Percentiles rank a stretch among this genome's conserved stretches.
These are phyloP conservation scores for Aurelia aurita DNA, from an alignment of 30 jellyfish, hydroid and myxozoan genomes.

Conservation along the genomic window DNA sequence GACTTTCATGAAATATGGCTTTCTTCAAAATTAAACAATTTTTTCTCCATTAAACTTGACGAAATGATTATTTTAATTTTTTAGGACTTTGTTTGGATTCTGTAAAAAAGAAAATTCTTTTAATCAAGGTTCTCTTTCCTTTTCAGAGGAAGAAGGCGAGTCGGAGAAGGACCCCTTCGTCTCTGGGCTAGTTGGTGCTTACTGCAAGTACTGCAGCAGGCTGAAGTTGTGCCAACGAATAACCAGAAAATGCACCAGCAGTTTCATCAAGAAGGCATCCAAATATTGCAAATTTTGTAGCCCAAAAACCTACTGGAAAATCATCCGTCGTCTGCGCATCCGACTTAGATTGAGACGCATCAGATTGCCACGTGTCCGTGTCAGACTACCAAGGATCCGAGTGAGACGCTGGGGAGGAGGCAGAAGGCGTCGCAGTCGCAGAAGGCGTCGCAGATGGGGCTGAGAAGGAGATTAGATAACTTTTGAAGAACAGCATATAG, in stretches of 20 bases:
- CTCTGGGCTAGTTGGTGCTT: conserved; percentile 9
- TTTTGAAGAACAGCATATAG: too few relatives aligned
- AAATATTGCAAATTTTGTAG: conserved; percentile 36
- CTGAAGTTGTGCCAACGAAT: conserved; percentile 28
- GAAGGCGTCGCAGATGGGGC: too few relatives aligned
- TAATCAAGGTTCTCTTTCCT: too few relatives aligned
- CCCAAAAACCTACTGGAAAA: conserved; percentile 40
- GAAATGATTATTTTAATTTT: too few relatives aligned
- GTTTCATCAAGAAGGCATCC: conserved; percentile 30
- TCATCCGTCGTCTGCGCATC: conserved; percentile 31
- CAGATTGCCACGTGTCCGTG: conserved; percentile 7
- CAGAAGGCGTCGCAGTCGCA: too few relatives aligned
- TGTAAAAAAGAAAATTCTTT: too few relatives aligned
- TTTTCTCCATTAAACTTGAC: too few relatives aligned
- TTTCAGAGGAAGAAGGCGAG: conserved; percentile 27
- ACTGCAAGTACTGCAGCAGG: conserved; percentile 43
- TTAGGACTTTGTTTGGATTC: too few relatives aligned
- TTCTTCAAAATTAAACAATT: too few relatives aligned
- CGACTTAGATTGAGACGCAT: conserved; percentile 21
- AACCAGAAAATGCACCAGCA: conserved; percentile 26
- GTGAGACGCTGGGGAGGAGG: conserved; percentile 12
- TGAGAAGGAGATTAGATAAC: too few relatives aligned
- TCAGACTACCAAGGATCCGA: conserved; percentile 34
- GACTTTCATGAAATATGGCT: too few relatives aligned
- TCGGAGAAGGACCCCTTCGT: conserved; percentile 42